Evolutionary conservation across 2,888 invertebrate species (phyloP), one percentile per base, ranked within the genome.

Genomic region (Troilus luridus): DNA sequence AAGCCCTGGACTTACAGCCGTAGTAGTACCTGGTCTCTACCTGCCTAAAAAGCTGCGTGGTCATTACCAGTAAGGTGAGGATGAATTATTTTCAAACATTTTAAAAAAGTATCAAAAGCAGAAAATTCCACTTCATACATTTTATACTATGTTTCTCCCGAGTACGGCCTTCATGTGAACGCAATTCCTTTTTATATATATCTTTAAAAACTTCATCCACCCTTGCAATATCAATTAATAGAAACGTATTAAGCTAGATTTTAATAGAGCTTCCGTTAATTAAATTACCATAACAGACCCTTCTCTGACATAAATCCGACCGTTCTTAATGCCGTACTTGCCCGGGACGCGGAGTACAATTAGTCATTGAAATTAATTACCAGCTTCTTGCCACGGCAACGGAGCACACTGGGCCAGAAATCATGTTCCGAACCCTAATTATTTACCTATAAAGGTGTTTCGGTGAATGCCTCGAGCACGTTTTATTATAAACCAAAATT

Each of bases 331-430:
- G 54, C 85, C n/a, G 85, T 58, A 58, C n/a, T 85, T 85, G 85
- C 56, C 85, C 10, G 56, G 56, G 85, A 9, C 56, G 72, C 56
- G 54, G 54, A 56, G 56, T 12, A 85, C 85, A 85, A 85, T 85
- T 85, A 85, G 85, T 85, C 85, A 85, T 58, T 54, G 85, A 85
- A 56, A 85, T 85, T 85, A 56, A 85, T 85, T 85, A 85, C 85
- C n/a, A 10, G 72, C 54, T 85, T 54, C 85, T 56, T 58, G 85
- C n/a, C 85, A n/a, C n/a, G 56, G 85, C 85, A n/a, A 56, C 10
- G 85, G 54, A n/a, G 85, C 85, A 56, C n/a, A 56, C 85, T 56
- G 85, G 85, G 85, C 85, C 56, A 58, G 85, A 56, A 56, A 85
- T 58, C 10, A 12, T 85, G 56, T 81, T 67, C 67, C 24, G 24